Percentiles rank a stretch among this genome's conserved stretches.
Conservation (phyloP, 2,797 vertebrate genomes). For the Schizothorax lantsangensis region DNA sequence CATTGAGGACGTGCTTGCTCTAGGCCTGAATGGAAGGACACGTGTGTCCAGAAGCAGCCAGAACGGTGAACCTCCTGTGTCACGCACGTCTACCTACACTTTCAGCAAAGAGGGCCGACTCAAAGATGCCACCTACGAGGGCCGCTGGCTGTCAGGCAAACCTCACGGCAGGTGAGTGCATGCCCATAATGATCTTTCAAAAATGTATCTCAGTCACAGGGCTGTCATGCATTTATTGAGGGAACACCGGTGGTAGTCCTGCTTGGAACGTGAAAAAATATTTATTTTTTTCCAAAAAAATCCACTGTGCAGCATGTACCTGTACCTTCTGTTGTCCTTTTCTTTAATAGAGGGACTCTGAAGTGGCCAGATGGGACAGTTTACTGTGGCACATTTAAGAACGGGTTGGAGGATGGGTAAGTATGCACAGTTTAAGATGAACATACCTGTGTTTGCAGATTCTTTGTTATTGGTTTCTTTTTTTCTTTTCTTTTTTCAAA, state of each 20-base stretch:
- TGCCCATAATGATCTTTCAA: not conserved
- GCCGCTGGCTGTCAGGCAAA: constrained; percentile 91
- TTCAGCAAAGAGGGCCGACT: constrained; percentile 91
- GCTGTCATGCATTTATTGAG: not conserved
- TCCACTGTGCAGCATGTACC: not conserved
- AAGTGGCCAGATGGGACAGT: constrained; percentile 91
- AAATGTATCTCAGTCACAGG: not conserved
- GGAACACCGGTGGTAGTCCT: not conserved
- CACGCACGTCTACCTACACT: constrained; percentile 88
- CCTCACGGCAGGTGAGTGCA: constrained; percentile 89
- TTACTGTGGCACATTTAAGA: constrained; percentile 92
- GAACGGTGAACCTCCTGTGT: constrained; percentile 85
- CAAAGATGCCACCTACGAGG: constrained; percentile 90
- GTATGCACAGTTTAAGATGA: constrained; percentile 56
- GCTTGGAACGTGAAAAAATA: not conserved
- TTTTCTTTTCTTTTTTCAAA: not conserved
- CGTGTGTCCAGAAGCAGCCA: constrained; percentile 77
- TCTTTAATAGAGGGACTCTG: constrained; percentile 84
- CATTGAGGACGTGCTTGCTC: constrained; percentile 87
- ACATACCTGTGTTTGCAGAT: not conserved
- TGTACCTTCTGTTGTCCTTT: constrained; percentile 29
- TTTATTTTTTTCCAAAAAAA: not conserved
- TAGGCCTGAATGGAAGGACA: constrained; percentile 69
- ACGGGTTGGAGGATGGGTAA: constrained; percentile 94
- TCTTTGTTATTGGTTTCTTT: not conserved